These are phyloP conservation scores for Globicephala melas DNA, from an alignment of 2,113 vertebrate genomes.

Conservation along the genomic window DNA sequence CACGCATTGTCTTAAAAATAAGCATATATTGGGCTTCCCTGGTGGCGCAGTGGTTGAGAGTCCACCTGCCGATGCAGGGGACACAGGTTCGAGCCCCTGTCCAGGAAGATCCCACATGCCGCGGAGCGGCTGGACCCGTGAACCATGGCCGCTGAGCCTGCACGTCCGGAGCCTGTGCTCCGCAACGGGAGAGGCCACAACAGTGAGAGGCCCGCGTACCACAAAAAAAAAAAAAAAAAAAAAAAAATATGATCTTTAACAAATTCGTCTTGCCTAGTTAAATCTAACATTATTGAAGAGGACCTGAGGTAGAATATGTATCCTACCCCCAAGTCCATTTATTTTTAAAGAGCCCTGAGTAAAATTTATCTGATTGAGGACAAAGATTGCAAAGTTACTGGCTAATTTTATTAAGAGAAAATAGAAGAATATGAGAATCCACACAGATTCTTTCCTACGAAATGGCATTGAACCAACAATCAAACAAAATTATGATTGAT, in stretches of 20 bases:
- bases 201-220: too few species aligned
- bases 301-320: background rate
- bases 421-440: constrained; percentile 22
- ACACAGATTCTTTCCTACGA: constrained; percentile 30
- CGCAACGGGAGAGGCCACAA: too few species aligned
- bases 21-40: background rate
- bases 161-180: too few species aligned
- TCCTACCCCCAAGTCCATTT: background rate
- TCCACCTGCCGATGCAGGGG: too few species aligned
- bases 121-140: too few species aligned
- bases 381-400: background rate
- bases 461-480: constrained; percentile 36
- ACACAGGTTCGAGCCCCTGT: too few species aligned
- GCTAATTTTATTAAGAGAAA: constrained; percentile 55
- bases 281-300: background rate
- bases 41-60: too few species aligned
- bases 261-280: background rate
- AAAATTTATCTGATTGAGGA: background rate
- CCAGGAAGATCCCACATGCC: too few species aligned
- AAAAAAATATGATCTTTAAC: background rate
- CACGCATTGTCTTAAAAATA: constrained; percentile 3
- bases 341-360: background rate
- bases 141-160: too few species aligned
- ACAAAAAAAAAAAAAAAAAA: too few species aligned
- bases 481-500: constrained; percentile 58